These are phyloP conservation scores for Oreotrochilus melanogaster DNA, from an alignment of 2,113 vertebrate species.

Conservation along the genomic window DNA sequence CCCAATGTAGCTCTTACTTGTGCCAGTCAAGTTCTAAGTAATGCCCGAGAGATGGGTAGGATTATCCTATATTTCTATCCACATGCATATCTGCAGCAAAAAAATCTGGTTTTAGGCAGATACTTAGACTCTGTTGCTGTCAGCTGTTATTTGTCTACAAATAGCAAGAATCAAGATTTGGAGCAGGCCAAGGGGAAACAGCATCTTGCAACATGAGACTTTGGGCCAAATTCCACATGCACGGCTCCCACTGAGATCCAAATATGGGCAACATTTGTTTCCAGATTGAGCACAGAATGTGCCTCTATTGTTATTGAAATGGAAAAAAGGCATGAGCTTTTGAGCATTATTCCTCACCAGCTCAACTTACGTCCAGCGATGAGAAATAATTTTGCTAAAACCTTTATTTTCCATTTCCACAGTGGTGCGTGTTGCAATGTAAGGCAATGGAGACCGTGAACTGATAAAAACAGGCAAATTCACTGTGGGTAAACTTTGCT, in stretches of 20 bases:
- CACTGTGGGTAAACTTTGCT: not conserved
- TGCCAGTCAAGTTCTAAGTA: not conserved
- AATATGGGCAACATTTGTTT: slow-evolving; percentile 56
- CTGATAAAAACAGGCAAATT: not conserved
- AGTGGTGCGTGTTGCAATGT: accelerated
- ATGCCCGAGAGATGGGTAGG: not conserved
- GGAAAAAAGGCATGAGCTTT: slow-evolving; percentile 46
- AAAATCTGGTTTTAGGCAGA: not conserved
- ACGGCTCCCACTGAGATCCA: slow-evolving; percentile 47
- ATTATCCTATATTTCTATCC: not conserved
- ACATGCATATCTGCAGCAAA: not conserved
- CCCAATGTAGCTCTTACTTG: accelerated
- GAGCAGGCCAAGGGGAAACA: not conserved
- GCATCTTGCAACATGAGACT: not conserved
- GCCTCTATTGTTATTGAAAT: slow-evolving; percentile 55
- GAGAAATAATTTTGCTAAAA: not conserved
- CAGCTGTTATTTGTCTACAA: not conserved
- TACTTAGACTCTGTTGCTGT: not conserved
- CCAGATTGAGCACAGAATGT: slow-evolving; percentile 63
- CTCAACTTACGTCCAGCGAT: not conserved
- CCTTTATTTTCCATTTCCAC: not conserved
- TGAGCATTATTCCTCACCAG: slow-evolving; percentile 9
- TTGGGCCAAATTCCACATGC: slow-evolving; percentile 42
- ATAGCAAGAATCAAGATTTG: not conserved
- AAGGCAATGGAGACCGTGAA: not conserved